Percentiles rank a stretch among this genome's conserved stretches.
These are phyloP conservation scores for Manis pentadactyla DNA, from an alignment of 2,797 vertebrate species.

Conservation along the genomic window DNA sequence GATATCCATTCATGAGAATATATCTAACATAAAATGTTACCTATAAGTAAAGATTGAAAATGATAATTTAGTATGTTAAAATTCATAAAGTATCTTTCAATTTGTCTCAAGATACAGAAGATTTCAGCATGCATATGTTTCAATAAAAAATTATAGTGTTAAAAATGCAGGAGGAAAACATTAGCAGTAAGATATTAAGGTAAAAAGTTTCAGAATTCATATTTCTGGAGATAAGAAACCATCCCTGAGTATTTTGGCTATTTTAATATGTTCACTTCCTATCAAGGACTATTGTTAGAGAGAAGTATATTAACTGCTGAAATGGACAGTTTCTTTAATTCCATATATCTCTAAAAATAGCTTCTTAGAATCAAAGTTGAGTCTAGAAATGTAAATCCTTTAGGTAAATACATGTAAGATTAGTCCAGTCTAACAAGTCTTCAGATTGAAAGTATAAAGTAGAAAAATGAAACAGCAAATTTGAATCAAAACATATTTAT, in stretches of 20 bases:
- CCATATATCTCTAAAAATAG: background rate
- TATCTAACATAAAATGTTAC: background rate
- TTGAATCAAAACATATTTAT: background rate
- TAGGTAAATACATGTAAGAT: background rate
- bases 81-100: background rate
- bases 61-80: background rate
- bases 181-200: background rate
- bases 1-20: background rate
- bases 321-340: background rate
- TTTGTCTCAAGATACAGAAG: background rate
- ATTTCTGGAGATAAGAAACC: background rate
- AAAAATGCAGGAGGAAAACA: slow-evolving; percentile 3
- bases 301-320: background rate
- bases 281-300: background rate
- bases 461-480: slow-evolving; percentile 16
- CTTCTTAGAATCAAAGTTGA: slow-evolving; percentile 14
- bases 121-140: slow-evolving; percentile 15
- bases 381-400: background rate
- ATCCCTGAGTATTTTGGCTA: background rate
- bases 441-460: background rate
- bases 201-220: background rate
- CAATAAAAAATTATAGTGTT: slow-evolving; percentile 6
- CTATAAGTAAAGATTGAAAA: background rate
- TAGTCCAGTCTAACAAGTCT: background rate
- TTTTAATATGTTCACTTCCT: background rate